Evolutionary conservation across 1,140 invertebrate species (phyloP).

Genomic region (Saccostrea cuccullata): DNA sequence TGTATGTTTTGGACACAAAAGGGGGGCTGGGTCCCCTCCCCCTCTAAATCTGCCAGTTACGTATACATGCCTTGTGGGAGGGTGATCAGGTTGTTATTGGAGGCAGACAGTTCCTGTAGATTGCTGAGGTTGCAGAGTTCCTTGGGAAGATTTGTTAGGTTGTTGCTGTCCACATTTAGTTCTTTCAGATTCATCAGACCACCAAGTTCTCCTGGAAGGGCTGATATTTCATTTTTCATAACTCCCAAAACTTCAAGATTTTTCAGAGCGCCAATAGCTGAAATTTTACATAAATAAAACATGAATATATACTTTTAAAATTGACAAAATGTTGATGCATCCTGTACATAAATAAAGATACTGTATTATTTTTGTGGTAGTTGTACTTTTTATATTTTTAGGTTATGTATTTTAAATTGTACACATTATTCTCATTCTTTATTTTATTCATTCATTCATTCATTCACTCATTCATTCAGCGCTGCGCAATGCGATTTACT

Average conservation of each 20-base stretch:
- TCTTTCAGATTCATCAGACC: background rate
- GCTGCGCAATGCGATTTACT: too few relatives aligned
- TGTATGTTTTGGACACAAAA: too few relatives aligned
- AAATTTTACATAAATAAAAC: background rate
- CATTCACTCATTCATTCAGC: too few relatives aligned
- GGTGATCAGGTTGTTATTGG: slow-evolving; percentile 41
- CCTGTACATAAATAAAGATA: background rate
- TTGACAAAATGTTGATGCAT: background rate
- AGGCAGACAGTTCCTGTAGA: slow-evolving; percentile 36
- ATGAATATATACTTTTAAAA: background rate
- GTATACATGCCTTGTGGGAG: slow-evolving; percentile 44
- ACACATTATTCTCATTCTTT: too few relatives aligned
- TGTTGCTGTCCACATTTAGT: slow-evolving; percentile 48
- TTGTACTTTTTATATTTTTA: too few relatives aligned
- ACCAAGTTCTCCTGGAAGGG: slow-evolving; percentile 36
- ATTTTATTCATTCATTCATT: too few relatives aligned
- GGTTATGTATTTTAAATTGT: too few relatives aligned
- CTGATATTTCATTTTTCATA: slow-evolving; percentile 31
- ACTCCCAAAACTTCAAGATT: slow-evolving; percentile 20
- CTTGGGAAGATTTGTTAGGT: slow-evolving; percentile 34
- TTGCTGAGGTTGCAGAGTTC: slow-evolving; percentile 8
- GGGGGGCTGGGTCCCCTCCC: too few relatives aligned
- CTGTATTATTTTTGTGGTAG: too few relatives aligned
- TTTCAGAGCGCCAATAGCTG: slow-evolving; percentile 42
- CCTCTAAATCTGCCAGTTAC: too few relatives aligned